Percentiles rank a stretch among this genome's conserved stretches.
Conservation (phyloP, 2,113 vertebrate species). For the Excalfactoria chinensis region DNA sequence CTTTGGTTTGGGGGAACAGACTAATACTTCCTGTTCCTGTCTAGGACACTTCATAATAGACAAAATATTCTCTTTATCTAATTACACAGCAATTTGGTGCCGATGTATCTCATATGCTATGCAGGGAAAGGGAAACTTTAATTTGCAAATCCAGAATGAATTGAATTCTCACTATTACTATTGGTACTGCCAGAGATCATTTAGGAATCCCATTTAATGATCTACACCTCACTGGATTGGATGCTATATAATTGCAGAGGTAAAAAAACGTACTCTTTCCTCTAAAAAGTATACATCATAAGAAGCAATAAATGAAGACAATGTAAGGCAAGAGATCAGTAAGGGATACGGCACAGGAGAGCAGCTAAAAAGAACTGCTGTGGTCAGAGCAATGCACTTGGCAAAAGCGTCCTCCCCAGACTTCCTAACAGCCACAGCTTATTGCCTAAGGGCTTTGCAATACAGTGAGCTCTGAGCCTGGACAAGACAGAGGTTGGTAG, state of each 20-base stretch:
- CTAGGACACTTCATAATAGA: background rate
- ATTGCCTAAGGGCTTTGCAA: background rate
- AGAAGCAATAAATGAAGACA: rapidly evolving
- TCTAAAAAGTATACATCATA: background rate
- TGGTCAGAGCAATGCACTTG: rapidly evolving
- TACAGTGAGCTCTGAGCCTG: background rate
- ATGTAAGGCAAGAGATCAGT: too few species aligned
- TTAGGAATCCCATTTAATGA: background rate
- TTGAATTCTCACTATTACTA: background rate
- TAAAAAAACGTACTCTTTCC: background rate
- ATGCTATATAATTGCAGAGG: background rate
- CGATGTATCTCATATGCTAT: background rate
- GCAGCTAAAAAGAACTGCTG: background rate
- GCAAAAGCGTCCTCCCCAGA: background rate
- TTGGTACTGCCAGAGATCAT: background rate
- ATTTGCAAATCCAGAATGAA: background rate
- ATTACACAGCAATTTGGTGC: background rate
- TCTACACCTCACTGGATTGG: background rate
- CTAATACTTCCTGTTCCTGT: background rate
- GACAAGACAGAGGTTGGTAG: background rate
- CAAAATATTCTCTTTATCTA: background rate
- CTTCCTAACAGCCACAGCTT: background rate
- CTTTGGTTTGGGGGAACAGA: background rate
- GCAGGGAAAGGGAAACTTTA: background rate
- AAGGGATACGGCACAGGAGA: rapidly evolving